phyloP scores from a whole-genome alignment of 2,888 invertebrate genomes.

The Eupithecia dodoneata region DNA sequence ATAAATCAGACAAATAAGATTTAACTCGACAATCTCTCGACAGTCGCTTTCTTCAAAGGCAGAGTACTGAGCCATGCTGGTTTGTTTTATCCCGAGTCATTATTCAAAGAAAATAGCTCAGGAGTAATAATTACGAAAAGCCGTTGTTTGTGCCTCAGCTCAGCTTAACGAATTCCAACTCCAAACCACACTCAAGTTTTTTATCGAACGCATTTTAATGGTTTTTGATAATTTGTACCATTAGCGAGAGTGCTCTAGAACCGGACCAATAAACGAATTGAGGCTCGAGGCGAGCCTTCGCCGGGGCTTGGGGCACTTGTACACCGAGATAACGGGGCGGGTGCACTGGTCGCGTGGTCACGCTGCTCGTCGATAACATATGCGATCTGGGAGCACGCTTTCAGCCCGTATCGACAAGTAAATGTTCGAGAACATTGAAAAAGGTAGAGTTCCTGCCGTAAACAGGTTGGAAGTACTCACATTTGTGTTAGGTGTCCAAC shows the following conservation, averaged over 20 bases:
- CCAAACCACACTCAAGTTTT: slow-evolving; percentile 6
- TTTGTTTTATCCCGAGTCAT: neutral
- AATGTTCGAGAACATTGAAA: slow-evolving; percentile 57
- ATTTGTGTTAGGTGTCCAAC: slow-evolving; percentile 47
- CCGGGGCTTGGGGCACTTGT: slow-evolving; percentile 66
- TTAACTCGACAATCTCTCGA: neutral
- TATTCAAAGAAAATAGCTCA: neutral
- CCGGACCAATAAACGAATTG: slow-evolving; percentile 54
- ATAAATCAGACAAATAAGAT: no score
- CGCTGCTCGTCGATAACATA: neutral
- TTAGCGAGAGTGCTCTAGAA: slow-evolving; percentile 58
- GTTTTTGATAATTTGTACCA: slow-evolving; percentile 71
- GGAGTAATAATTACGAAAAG: neutral
- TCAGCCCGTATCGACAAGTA: neutral
- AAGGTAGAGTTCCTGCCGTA: slow-evolving; percentile 66
- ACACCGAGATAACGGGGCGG: slow-evolving; percentile 64
- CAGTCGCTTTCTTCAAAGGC: neutral
- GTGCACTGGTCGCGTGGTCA: neutral
- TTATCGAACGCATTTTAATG: slow-evolving; percentile 40
- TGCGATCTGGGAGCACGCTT: neutral
- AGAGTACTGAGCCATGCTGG: neutral
- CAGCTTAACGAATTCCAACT: slow-evolving; percentile 3
- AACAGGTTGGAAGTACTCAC: slow-evolving; percentile 78
- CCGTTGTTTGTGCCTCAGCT: neutral
- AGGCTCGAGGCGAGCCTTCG: slow-evolving; percentile 17